Evolutionary conservation across 2,797 vertebrate species (phyloP), one percentile per base, ranked within the genome.

Genomic region (Danio albolineatus): DNA sequence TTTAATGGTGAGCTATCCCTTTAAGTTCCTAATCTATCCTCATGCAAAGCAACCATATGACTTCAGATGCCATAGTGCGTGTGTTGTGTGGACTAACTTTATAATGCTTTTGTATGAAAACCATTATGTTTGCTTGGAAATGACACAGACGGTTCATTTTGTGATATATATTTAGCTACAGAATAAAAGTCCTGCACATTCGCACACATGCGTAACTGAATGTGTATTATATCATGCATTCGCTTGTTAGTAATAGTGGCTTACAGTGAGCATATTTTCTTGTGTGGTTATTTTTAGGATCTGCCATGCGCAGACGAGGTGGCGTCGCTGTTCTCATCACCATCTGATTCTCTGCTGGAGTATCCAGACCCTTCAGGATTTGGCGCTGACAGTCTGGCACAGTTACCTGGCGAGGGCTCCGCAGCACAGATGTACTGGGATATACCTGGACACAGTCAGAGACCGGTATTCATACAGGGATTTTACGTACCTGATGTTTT

Each of bases 271-370:
- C 49, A 16, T 61, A 12, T 66, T n/a, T 28, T 28, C 28, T 36
- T 17, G 43, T n/a, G 8, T 13, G 16, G 8, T 74, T 38, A 7
- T 62, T 39, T 13, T 83, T 12, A 99, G 97, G 97, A 98, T 70
- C 87, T 97, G 86, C 90, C 95, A 28, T 96, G 94, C 93, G 93
- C 97, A 73, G 95, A 97, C 85, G 96, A 97, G 71, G 92, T 96
- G 83, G 93, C 94, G 81, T 97, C 97, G 82, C 89, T 98, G 83
- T 97, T 98, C 90, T 97, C 96, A 0, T 98, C 98, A 0, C 95
- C 97, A 0, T 88, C 95, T 43, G 97, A 98, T 89, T 99, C 98
- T 6, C 93, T 98, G 82, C 97, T 96, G 0, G 96, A 98, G 88
- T 98, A 98, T n/a, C 92, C 91, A 0, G 97, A 98, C 81, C 82